phyloP scores from a whole-genome alignment of 2,888 invertebrate species.

The Cantharis lateralis region DNA sequence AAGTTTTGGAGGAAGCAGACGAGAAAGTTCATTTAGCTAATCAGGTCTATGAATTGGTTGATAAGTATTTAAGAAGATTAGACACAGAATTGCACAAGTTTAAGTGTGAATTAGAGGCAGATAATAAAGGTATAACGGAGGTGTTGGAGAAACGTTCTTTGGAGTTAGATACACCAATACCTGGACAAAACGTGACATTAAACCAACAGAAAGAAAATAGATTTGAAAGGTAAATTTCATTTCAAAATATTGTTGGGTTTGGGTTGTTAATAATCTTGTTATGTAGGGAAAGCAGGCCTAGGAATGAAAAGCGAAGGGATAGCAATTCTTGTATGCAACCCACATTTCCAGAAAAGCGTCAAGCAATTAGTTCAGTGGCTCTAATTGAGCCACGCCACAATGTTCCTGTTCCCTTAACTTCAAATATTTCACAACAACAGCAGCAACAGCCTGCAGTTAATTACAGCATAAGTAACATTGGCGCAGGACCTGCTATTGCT shows the following conservation, averaged over 20 bases:
- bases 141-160: constrained; percentile 90
- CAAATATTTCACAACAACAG: constrained; percentile 50
- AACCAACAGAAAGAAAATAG: constrained; percentile 76
- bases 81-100: constrained; percentile 94
- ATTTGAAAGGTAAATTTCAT: constrained; percentile 45
- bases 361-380: constrained; percentile 48
- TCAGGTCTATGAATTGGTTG: constrained; percentile 93
- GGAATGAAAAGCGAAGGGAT: constrained; percentile 77
- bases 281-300: constrained; percentile 61
- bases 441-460: constrained; percentile 54
- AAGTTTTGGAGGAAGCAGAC: constrained; percentile 92
- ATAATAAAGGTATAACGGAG: constrained; percentile 97
- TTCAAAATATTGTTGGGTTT: constrained; percentile 19
- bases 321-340: constrained; percentile 62
- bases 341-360: constrained; percentile 58
- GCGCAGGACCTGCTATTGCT: constrained; percentile 89
- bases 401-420: constrained; percentile 24
- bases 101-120: constrained; percentile 98
- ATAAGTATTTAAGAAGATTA: constrained; percentile 86
- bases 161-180: constrained; percentile 75
- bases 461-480: constrained; percentile 79
- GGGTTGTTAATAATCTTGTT: background rate
- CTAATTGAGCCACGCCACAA: constrained; percentile 45
- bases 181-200: constrained; percentile 28
- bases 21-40: constrained; percentile 92